phyloP scores from a whole-genome alignment of 2,797 vertebrate genomes.

The Danionella dracula region DNA sequence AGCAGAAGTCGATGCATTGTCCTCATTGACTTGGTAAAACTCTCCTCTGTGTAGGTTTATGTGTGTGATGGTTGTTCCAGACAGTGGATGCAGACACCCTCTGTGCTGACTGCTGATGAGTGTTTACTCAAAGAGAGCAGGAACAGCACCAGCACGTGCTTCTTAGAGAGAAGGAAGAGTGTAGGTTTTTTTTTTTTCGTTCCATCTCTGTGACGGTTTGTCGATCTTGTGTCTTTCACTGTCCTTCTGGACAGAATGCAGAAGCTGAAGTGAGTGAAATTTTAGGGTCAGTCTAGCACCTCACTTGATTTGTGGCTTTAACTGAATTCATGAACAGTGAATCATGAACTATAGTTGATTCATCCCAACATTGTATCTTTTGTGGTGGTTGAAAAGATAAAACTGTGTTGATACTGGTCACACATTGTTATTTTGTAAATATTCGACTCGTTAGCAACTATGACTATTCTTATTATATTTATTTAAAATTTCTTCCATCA shows the following conservation, averaged over 20 bases:
- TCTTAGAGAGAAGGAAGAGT: conserved; percentile 1
- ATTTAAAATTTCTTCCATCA: neutral
- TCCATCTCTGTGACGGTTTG: conserved; percentile 5
- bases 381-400: neutral
- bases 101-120: conserved; percentile 77
- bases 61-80: conserved; percentile 51
- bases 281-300: neutral
- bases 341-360: neutral
- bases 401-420: too few relatives aligned
- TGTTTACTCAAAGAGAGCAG: conserved; percentile 60
- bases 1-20: neutral
- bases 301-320: neutral
- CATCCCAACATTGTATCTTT: neutral
- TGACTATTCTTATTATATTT: neutral
- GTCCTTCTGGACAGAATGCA: neutral
- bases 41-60: conserved; percentile 21
- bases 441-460: neutral
- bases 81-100: conserved; percentile 72
- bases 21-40: neutral
- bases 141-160: conserved; percentile 37
- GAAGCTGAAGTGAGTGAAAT: neutral
- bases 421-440: neutral
- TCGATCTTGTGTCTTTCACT: neutral
- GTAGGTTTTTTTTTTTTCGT: neutral
- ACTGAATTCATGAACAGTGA: neutral